Evolutionary conservation across 2,113 vertebrate genomes (phyloP).

Genomic region (Anolis sagrei): DNA sequence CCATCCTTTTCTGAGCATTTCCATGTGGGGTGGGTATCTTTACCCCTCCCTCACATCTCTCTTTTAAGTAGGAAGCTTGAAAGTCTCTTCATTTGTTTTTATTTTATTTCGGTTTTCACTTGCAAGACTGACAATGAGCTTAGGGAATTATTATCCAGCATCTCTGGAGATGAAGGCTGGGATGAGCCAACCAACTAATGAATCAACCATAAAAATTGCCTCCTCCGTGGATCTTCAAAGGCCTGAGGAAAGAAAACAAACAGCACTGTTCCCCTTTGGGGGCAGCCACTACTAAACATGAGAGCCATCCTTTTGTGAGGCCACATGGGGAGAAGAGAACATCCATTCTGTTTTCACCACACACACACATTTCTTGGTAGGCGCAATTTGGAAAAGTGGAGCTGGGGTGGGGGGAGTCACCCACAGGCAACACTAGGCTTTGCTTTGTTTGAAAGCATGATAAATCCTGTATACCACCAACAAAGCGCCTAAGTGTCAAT

Average conservation of each 20-base stretch:
- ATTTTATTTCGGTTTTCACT: neutral
- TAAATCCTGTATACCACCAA: slow-evolving; percentile 5
- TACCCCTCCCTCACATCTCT: too few species aligned
- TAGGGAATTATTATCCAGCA: slow-evolving; percentile 53
- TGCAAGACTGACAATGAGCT: slow-evolving; percentile 33
- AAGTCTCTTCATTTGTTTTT: neutral
- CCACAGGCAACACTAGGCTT: slow-evolving; percentile 20
- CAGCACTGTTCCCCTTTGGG: slow-evolving; percentile 76
- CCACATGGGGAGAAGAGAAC: slow-evolving; percentile 66
- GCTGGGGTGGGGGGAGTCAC: neutral
- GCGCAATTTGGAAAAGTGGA: slow-evolving; percentile 33
- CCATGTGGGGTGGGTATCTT: slow-evolving; percentile 25
- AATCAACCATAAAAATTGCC: slow-evolving; percentile 81
- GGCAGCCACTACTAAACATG: slow-evolving; percentile 72
- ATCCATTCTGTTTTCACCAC: slow-evolving; percentile 40
- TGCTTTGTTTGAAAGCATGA: slow-evolving; percentile 29
- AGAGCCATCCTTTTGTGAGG: slow-evolving; percentile 65
- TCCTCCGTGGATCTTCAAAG: slow-evolving; percentile 82
- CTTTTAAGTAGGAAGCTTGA: neutral
- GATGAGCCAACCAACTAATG: slow-evolving; percentile 68
- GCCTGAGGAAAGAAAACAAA: slow-evolving; percentile 78
- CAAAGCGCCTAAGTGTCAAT: neutral
- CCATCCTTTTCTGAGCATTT: slow-evolving; percentile 24
- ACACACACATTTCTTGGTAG: slow-evolving; percentile 14
- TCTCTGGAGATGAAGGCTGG: slow-evolving; percentile 62